These are phyloP conservation scores for Hesperia comma DNA, from an alignment of 2,888 invertebrate genomes.

Conservation along the genomic window DNA sequence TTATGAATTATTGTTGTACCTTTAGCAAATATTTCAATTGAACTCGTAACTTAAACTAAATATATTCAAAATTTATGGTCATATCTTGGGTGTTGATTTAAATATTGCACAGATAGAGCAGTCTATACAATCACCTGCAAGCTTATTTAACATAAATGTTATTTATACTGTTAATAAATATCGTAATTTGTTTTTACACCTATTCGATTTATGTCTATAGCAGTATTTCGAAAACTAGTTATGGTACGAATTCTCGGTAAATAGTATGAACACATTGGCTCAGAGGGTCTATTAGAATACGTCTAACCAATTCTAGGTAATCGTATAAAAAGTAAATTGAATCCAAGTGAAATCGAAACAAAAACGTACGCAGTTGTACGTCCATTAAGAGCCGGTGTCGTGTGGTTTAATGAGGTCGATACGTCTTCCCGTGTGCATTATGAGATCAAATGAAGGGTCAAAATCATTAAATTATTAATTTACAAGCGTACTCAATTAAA, in stretches of 20 bases:
- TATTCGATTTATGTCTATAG: slow-evolving; percentile 20
- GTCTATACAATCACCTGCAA: slow-evolving; percentile 23
- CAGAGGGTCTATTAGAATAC: slow-evolving; percentile 11
- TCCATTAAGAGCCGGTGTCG: slow-evolving; percentile 73
- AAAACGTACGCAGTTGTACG: slow-evolving; percentile 65
- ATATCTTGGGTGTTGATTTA: slow-evolving; percentile 22
- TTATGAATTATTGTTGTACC: too few relatives aligned
- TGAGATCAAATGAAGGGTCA: slow-evolving; percentile 77
- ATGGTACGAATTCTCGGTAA: slow-evolving; percentile 22
- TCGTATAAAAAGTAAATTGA: slow-evolving; percentile 34
- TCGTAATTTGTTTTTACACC: slow-evolving; percentile 29
- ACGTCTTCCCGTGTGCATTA: slow-evolving; percentile 68
- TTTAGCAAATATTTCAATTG: background rate
- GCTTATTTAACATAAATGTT: slow-evolving; percentile 24
- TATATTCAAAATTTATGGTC: slow-evolving; percentile 18
- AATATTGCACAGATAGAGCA: slow-evolving; percentile 21
- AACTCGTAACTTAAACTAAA: slow-evolving; percentile 14
- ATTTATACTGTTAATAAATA: slow-evolving; percentile 30
- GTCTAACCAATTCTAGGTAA: slow-evolving; percentile 12
- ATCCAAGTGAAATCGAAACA: slow-evolving; percentile 50
- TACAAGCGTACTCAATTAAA: slow-evolving; percentile 78
- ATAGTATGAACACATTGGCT: slow-evolving; percentile 9
- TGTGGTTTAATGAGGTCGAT: slow-evolving; percentile 73
- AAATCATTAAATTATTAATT: slow-evolving; percentile 74
- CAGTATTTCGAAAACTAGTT: slow-evolving; percentile 21